A percentile compares a stretch with the other conserved stretches of the same genome.
Conservation (phyloP, 2,113 vertebrate genomes). For the Oophaga pumilio region DNA sequence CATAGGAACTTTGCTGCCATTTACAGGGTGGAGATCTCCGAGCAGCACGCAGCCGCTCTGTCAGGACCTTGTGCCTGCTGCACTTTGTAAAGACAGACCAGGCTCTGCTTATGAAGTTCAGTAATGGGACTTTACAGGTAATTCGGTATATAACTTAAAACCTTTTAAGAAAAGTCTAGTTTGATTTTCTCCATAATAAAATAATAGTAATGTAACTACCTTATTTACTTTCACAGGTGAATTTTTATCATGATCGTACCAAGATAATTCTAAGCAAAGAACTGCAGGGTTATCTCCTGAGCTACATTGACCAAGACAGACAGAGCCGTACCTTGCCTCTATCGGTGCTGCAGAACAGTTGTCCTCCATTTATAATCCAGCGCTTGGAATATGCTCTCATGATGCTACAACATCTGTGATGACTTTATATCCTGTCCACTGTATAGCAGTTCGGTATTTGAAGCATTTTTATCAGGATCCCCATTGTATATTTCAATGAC, state of each 20-base stretch:
- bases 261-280: slow-evolving; percentile 78
- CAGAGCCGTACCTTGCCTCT: slow-evolving; percentile 70
- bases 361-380: slow-evolving; percentile 68
- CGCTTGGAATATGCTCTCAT: slow-evolving; percentile 71
- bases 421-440: neutral
- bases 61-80: slow-evolving; percentile 72
- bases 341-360: slow-evolving; percentile 70
- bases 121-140: slow-evolving; percentile 81
- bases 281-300: slow-evolving; percentile 70
- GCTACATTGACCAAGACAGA: slow-evolving; percentile 74
- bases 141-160: neutral
- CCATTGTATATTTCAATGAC: neutral
- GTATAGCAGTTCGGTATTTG: neutral
- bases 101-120: slow-evolving; percentile 81
- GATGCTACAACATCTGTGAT: slow-evolving; percentile 68
- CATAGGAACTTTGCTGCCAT: neutral
- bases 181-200: neutral
- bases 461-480: neutral
- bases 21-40: slow-evolving; percentile 49
- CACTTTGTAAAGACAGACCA: slow-evolving; percentile 77
- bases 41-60: slow-evolving; percentile 57
- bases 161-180: neutral
- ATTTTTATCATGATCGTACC: slow-evolving; percentile 76
- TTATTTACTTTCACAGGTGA: slow-evolving; percentile 70
- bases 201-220: neutral